phyloP scores from a whole-genome alignment of 1,140 invertebrate species.

The Drosophila paulistorum region DNA sequence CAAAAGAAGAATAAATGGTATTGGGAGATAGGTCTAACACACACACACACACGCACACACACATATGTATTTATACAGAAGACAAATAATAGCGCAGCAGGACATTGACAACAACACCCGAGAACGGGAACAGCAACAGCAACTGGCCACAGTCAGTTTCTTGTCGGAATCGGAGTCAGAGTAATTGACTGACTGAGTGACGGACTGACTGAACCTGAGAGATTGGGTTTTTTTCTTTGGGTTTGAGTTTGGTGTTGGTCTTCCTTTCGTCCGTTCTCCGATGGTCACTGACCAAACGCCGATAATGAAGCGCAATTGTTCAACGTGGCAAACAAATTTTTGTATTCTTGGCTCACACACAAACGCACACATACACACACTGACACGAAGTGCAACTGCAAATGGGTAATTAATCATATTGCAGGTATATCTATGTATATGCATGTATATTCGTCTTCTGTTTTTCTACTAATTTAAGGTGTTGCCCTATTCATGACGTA shows the following conservation, averaged over 20 bases:
- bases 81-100: constrained; percentile 80
- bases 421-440: background rate
- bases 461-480: constrained; percentile 61
- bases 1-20: constrained; percentile 5
- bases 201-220: constrained; percentile 1
- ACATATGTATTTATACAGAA: constrained; percentile 34
- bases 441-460: background rate
- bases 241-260: background rate
- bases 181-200: constrained; percentile 17
- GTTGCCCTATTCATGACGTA: constrained; percentile 43
- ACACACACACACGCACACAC: constrained; percentile 18
- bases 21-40: constrained; percentile 17
- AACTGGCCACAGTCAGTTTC: constrained; percentile 2
- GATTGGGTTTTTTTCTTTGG: background rate
- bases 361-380: background rate
- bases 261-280: background rate
- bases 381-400: constrained; percentile 12
- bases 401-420: constrained; percentile 54
- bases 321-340: constrained; percentile 52
- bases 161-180: background rate
- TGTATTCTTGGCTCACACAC: background rate
- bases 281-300: constrained; percentile 46
- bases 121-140: constrained; percentile 27
- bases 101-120: constrained; percentile 74
- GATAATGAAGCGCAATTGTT: constrained; percentile 67